Conservation (phyloP, 2,797 vertebrate species). For the Myotis findleyi region DNA sequence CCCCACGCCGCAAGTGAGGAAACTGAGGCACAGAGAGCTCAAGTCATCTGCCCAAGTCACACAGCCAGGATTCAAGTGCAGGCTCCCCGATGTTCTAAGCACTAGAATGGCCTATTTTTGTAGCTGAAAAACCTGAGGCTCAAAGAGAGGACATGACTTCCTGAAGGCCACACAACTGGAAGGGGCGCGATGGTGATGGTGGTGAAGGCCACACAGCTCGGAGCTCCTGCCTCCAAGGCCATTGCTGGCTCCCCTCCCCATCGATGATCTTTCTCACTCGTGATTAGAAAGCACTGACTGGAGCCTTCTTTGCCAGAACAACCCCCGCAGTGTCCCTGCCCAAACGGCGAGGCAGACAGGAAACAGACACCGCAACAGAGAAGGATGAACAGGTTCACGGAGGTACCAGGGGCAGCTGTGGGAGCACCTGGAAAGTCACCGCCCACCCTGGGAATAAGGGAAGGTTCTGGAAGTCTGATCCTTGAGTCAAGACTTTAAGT, state of each 20-base stretch:
- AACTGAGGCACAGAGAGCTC: not conserved
- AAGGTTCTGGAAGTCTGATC: not conserved
- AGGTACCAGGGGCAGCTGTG: not conserved
- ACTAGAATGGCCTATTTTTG: not conserved
- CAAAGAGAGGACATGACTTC: not conserved
- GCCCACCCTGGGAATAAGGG: not conserved
- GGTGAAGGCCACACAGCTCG: not conserved
- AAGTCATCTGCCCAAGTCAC: not conserved
- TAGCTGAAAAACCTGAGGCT: not conserved
- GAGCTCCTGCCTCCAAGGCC: not conserved
- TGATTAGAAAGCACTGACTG: not conserved
- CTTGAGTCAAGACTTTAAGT: not conserved
- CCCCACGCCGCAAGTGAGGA: not conserved
- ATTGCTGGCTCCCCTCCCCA: not conserved
- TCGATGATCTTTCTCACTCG: not conserved
- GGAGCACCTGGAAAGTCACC: not conserved
- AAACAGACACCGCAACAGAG: not conserved
- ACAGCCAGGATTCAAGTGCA: not conserved
- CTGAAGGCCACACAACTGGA: not conserved
- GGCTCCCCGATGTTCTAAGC: not conserved
- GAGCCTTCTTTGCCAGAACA: not conserved
- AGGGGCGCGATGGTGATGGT: too few relatives aligned
- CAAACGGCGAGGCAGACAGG: not conserved
- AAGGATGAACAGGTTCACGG: not conserved
- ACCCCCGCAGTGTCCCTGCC: not conserved